Evolutionary conservation across 2,888 invertebrate genomes (phyloP), one percentile per base, ranked within the genome.

Genomic region (Caradrina kadenii): DNA sequence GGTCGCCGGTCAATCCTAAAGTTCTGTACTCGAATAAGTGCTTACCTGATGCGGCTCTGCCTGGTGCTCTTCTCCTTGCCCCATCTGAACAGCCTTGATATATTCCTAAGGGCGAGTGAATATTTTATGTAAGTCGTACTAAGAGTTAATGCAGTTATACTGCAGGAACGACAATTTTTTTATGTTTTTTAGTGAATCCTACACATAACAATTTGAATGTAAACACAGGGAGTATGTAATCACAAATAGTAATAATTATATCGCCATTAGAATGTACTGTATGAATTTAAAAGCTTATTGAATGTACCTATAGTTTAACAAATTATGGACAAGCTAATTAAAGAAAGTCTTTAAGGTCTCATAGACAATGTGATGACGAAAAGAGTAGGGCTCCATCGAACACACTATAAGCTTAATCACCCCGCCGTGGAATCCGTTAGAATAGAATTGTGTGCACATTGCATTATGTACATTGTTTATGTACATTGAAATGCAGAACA

Each of bases 31-130:
- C 70, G 76, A 76, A 75, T 76, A 77, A 77, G 55, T 72, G 60
- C 63, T 72, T 61, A 54, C 53, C 66, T n/a, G 52, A 54, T 21
- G 5, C 73, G 69, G 54, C 59, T 64, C 39, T 56, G 60, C 59
- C 53, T 69, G 79, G 76, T 73, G 81, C 79, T 81, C 74, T 60
- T 70, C 48, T 68, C 68, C 67, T 63, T 78, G 75, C 68, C 76
- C 63, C 55, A 19, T 69, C 54, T 54, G 22, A 70, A 65, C 65
- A 67, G 45, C 70, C 35, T 54, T 53, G 64, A 73, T 60, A 61
- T 65, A 76, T 53, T 68, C 48, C 21, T 60, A 59, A 71, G 63
- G 71, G 76, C 62, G 65, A 73, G 67, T 60, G 53, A 67, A 61
- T 69, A 61, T 26, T 10, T 70, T 68, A 73, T 61, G 45, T 69